These are phyloP conservation scores for Chromobotia macracanthus DNA, from an alignment of 2,797 vertebrate genomes.

Conservation along the genomic window DNA sequence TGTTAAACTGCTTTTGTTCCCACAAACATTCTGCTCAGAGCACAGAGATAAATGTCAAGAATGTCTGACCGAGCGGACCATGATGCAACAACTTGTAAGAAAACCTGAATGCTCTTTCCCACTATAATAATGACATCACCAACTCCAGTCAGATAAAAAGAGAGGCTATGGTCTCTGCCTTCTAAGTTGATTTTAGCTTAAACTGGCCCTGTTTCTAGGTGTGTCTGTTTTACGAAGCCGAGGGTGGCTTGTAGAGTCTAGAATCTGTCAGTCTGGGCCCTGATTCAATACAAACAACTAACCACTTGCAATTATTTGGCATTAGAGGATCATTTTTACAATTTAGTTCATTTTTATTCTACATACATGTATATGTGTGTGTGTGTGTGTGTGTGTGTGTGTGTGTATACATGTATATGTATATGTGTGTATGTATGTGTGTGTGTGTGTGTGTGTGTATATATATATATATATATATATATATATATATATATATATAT, in stretches of 20 bases:
- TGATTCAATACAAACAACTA: not conserved
- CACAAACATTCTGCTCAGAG: conserved; percentile 46
- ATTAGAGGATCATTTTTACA: not conserved
- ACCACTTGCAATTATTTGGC: not conserved
- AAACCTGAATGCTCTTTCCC: conserved; percentile 60
- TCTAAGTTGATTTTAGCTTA: not conserved
- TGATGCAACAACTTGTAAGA: conserved; percentile 81
- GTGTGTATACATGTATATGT: too few species aligned
- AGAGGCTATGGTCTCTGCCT: not conserved
- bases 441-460: too few species aligned
- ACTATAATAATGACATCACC: conserved; percentile 38
- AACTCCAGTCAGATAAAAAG: not conserved
- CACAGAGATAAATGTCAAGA: conserved; percentile 55
- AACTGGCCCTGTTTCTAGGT: not conserved
- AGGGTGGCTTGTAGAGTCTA: not conserved
- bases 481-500: too few species aligned
- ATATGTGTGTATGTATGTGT: too few species aligned
- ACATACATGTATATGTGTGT: too few species aligned
- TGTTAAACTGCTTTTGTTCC: not conserved
- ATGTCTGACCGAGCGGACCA: conserved; percentile 60
- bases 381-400: too few species aligned
- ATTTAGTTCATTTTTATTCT: too few species aligned
- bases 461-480: too few species aligned
- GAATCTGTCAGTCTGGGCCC: not conserved
- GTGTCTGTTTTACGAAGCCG: not conserved